Conservation (phyloP, 2,797 vertebrate genomes). For the Pangasius sanitwongsei region DNA sequence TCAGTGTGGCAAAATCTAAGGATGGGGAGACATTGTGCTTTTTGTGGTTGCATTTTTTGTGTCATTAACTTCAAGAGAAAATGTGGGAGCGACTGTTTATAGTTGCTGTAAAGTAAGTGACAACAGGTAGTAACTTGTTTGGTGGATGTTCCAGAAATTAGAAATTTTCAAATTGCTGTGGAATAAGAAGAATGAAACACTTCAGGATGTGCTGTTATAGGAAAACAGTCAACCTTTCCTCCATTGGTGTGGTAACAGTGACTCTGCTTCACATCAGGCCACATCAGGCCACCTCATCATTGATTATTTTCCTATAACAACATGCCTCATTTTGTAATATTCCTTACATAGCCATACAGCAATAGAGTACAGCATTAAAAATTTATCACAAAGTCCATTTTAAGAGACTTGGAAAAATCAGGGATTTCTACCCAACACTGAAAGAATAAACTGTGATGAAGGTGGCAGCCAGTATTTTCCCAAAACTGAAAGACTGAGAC, state of each 20-base stretch:
- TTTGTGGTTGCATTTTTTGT: too few relatives aligned
- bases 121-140: background rate
- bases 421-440: background rate
- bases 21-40: too few relatives aligned
- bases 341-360: background rate
- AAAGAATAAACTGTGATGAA: conserved; percentile 5
- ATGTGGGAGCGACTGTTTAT: background rate
- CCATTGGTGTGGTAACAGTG: background rate
- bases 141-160: background rate
- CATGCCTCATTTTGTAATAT: background rate
- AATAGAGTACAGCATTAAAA: background rate
- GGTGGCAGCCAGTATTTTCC: background rate
- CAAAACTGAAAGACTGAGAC: background rate
- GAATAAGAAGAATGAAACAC: background rate
- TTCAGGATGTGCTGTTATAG: background rate
- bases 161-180: background rate
- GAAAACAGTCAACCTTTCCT: background rate
- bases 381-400: background rate
- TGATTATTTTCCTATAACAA: background rate
- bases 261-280: background rate
- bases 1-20: too few relatives aligned
- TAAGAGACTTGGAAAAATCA: background rate
- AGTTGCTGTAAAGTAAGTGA: background rate
- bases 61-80: too few relatives aligned
- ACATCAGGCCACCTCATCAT: background rate